A percentile compares a stretch with the other conserved stretches of the same genome.
Evolutionary conservation across 2,113 vertebrate species (phyloP).

Genomic region (Chrysemys picta): DNA sequence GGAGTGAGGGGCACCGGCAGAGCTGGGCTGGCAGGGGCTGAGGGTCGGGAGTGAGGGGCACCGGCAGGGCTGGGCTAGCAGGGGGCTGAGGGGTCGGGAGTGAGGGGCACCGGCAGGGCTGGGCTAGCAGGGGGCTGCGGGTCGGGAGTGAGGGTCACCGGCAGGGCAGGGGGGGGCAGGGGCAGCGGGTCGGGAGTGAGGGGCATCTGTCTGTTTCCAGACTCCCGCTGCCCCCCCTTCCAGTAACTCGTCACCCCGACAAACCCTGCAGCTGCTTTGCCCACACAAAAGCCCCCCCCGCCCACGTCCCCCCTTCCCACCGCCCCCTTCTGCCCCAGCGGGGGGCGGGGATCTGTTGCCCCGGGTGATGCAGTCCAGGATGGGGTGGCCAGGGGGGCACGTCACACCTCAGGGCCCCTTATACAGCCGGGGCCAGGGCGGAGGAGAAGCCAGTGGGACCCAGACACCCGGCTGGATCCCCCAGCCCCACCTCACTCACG

Average conservation of each 20-base stretch:
- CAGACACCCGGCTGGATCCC: not conserved
- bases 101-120: not conserved
- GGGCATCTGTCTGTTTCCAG: not conserved
- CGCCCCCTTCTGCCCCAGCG: constrained; percentile 48
- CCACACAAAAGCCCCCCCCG: not conserved
- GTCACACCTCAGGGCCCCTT: not conserved
- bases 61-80: too few species aligned
- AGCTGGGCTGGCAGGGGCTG: too few species aligned
- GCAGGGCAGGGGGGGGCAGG: too few species aligned
- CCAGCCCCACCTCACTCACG: too few species aligned
- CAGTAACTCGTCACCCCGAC: not conserved
- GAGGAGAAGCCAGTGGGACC: not conserved
- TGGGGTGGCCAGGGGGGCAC: not conserved
- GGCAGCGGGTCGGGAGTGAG: not conserved
- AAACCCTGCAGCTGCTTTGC: not conserved
- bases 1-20: not conserved
- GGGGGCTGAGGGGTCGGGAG: too few species aligned
- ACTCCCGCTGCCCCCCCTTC: not conserved
- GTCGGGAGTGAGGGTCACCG: too few species aligned
- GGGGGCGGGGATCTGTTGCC: not conserved
- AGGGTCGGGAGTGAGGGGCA: too few species aligned
- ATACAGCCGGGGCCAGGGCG: not conserved
- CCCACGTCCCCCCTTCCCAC: constrained; percentile 11
- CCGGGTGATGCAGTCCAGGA: not conserved
- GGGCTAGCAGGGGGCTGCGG: not conserved